Evolutionary conservation across 1,140 invertebrate species (phyloP).

Genomic region (Gonatopus flavifemur): DNA sequence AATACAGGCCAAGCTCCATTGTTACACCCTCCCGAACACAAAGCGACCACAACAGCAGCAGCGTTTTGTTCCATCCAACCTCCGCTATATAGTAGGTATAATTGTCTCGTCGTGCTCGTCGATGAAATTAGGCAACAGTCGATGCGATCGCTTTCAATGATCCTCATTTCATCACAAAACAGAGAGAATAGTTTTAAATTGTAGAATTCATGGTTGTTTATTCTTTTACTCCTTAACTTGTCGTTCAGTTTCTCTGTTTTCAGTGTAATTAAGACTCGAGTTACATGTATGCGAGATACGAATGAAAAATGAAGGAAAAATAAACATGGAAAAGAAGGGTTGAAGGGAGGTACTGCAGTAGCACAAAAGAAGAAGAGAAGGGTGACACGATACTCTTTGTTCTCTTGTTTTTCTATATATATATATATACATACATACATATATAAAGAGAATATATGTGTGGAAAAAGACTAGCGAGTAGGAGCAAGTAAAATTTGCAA

Average conservation of each 20-base stretch:
- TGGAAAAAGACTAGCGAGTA: slow-evolving; percentile 38
- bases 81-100: too few relatives aligned
- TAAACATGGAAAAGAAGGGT: slow-evolving; percentile 1
- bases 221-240: slow-evolving; percentile 39
- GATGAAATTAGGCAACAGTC: too few relatives aligned
- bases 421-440: too few relatives aligned
- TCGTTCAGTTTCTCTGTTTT: too few relatives aligned
- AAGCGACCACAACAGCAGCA: slow-evolving; percentile 14
- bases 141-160: too few relatives aligned
- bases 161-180: too few relatives aligned
- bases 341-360: slow-evolving; percentile 4
- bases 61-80: slow-evolving; percentile 35
- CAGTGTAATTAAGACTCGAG: slow-evolving; percentile 42
- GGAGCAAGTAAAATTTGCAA: slow-evolving; percentile 32
- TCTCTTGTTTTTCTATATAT: slow-evolving; percentile 44
- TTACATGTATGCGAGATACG: too few relatives aligned
- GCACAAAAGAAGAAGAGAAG: neutral
- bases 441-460: too few relatives aligned
- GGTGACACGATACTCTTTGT: slow-evolving; percentile 44
- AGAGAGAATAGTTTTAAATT: too few relatives aligned
- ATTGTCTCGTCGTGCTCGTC: too few relatives aligned
- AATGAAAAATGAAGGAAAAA: slow-evolving; percentile 21
- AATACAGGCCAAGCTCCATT: slow-evolving; percentile 45
- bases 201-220: too few relatives aligned
- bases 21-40: slow-evolving; percentile 24